These are phyloP conservation scores for Drosophila emarginata DNA, from an alignment of 2,888 invertebrate species.

Conservation along the genomic window DNA sequence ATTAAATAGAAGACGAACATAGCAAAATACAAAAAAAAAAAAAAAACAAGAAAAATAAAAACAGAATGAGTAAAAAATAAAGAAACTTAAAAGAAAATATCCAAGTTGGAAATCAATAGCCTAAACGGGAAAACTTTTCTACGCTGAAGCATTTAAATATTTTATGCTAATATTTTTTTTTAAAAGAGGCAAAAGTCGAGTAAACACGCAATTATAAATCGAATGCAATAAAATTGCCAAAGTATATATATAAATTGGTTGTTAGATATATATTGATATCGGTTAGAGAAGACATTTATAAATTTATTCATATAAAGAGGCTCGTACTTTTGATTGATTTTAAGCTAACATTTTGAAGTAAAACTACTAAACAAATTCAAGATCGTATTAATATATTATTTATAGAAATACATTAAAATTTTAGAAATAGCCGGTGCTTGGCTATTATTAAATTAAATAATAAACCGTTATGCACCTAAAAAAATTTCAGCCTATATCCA, in stretches of 20 bases:
- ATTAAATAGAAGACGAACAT: conserved; percentile 9
- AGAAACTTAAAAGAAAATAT: neutral
- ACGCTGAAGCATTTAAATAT: conserved; percentile 1
- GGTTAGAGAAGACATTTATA: neutral
- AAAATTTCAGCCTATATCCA: too few species aligned
- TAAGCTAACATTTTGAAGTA: too few species aligned
- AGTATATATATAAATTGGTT: too few species aligned
- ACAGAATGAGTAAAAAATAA: neutral
- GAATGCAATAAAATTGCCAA: too few species aligned
- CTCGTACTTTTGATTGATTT: too few species aligned
- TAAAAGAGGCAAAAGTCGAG: neutral
- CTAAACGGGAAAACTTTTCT: neutral
- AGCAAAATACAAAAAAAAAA: neutral
- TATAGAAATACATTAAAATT: too few species aligned
- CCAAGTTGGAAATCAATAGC: conserved; percentile 3
- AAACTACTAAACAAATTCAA: too few species aligned
- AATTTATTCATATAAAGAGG: too few species aligned
- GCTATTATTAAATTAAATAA: too few species aligned
- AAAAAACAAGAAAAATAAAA: neutral
- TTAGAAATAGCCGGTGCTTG: too few species aligned
- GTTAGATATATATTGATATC: neutral
- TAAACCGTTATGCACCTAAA: too few species aligned
- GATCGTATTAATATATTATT: too few species aligned
- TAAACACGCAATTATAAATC: neutral
- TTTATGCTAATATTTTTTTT: neutral